Evolutionary conservation across 2,797 vertebrate genomes (phyloP).

Genomic region (Spinus olivaceus): DNA sequence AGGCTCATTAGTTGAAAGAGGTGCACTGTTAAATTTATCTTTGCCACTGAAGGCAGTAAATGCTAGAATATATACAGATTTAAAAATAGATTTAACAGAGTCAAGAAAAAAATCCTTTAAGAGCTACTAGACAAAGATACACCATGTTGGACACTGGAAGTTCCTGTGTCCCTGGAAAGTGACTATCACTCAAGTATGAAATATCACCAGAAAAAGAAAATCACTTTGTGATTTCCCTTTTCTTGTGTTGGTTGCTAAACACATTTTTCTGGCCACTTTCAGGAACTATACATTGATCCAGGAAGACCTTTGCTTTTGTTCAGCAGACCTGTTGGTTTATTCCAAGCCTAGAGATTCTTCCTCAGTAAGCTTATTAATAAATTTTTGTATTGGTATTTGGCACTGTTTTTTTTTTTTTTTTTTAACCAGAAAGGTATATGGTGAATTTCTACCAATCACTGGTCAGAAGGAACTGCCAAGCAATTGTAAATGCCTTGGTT

Average conservation of each 20-base stretch:
- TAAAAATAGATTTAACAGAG: background rate
- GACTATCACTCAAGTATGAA: background rate
- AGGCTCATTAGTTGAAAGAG: background rate
- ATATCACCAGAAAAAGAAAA: background rate
- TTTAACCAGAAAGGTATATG: background rate
- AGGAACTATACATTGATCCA: background rate
- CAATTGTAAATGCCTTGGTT: background rate
- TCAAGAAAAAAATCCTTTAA: background rate
- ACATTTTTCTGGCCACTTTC: background rate
- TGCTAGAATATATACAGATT: background rate
- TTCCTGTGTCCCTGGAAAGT: background rate
- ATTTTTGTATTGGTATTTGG: background rate
- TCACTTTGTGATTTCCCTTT: background rate
- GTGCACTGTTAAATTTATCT: background rate
- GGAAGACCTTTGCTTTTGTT: background rate
- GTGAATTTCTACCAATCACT: background rate
- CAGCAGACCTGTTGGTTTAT: background rate
- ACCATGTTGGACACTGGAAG: background rate
- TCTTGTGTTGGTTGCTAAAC: background rate
- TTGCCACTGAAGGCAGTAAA: background rate
- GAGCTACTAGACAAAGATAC: background rate
- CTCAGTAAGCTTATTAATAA: background rate
- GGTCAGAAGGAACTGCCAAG: background rate
- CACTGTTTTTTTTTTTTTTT: background rate
- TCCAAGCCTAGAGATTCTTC: background rate